Percentiles rank a stretch among this genome's conserved stretches.
Evolutionary conservation across 2,113 vertebrate genomes (phyloP).

Genomic region (Zosterops pallidus): DNA sequence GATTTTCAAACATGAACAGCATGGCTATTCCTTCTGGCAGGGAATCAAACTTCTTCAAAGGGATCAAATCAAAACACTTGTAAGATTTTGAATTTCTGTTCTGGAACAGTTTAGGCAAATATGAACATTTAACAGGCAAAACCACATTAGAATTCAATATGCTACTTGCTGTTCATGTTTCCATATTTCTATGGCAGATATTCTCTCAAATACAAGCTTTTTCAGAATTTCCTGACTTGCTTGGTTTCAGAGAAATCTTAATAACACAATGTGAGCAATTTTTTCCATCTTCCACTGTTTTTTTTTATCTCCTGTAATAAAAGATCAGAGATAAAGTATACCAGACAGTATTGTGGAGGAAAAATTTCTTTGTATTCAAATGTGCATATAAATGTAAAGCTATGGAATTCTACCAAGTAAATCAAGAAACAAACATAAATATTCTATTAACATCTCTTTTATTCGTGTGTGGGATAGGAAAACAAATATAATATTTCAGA

Average conservation of each 20-base stretch:
- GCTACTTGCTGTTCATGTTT: not conserved
- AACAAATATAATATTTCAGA: not conserved
- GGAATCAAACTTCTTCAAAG: not conserved
- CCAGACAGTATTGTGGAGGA: not conserved
- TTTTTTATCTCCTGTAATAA: not conserved
- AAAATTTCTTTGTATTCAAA: not conserved
- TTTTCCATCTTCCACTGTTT: not conserved
- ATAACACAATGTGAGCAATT: not conserved
- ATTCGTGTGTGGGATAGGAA: not conserved
- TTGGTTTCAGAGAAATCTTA: not conserved
- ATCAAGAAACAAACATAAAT: not conserved
- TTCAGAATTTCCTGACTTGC: not conserved
- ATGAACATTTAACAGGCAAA: not conserved
- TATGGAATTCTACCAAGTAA: not conserved
- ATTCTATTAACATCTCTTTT: not conserved
- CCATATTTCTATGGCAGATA: not conserved
- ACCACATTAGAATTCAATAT: not conserved
- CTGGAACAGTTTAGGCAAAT: not conserved
- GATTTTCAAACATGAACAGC: conserved; percentile 28
- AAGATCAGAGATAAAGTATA: not conserved
- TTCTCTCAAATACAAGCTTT: not conserved
- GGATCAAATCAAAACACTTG: not conserved
- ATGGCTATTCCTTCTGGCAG: conserved; percentile 8
- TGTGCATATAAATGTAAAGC: not conserved
- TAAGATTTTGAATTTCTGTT: not conserved